A percentile compares a stretch with the other conserved stretches of the same genome.
Conservation (phyloP, 2,797 vertebrate species). For the Aselliscus stoliczkanus region DNA sequence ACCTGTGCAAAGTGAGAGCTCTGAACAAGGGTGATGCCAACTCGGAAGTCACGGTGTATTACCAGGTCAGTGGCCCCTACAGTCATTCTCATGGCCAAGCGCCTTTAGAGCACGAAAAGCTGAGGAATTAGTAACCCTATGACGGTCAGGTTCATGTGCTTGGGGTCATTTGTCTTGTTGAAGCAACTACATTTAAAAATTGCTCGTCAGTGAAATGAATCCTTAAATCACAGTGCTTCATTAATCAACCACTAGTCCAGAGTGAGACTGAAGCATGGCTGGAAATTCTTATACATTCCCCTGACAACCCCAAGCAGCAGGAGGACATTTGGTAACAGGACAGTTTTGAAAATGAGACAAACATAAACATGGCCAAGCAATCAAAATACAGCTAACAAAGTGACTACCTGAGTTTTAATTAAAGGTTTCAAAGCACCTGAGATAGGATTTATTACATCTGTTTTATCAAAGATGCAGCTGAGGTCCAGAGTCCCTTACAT, state of each 20-base stretch:
- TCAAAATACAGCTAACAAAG: background rate
- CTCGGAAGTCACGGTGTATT: constrained; percentile 92
- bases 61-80: constrained; percentile 83
- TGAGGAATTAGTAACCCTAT: background rate
- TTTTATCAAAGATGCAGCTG: background rate
- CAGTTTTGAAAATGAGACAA: background rate
- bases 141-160: background rate
- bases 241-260: background rate
- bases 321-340: background rate
- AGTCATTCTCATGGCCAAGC: background rate
- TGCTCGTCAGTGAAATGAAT: background rate
- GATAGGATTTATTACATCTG: background rate
- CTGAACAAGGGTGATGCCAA: constrained; percentile 89
- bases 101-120: background rate
- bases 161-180: background rate
- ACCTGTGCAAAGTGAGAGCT: constrained; percentile 90
- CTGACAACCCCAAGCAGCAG: background rate
- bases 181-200: constrained; percentile 21
- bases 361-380: background rate
- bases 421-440: background rate
- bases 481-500: background rate
- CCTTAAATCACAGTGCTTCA: background rate
- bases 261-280: background rate
- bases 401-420: background rate
- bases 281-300: background rate